A percentile compares a stretch with the other conserved stretches of the same genome.
Conservation (phyloP, 2,113 vertebrate species). For the Ifrita kowaldi region DNA sequence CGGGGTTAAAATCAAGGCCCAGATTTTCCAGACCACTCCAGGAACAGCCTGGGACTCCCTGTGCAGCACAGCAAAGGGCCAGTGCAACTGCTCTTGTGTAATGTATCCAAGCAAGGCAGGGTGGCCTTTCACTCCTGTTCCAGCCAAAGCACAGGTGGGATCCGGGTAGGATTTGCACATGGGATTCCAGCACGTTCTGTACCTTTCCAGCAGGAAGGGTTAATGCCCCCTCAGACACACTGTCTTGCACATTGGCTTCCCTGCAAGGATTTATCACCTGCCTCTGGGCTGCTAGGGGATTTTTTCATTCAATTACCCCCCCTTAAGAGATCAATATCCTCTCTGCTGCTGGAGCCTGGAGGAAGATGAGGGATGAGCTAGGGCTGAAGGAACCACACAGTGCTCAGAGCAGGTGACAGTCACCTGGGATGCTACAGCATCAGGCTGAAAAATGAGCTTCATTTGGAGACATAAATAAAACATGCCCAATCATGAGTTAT, state of each 20-base stretch:
- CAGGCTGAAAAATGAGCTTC: slow-evolving; percentile 12
- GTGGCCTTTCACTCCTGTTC: background rate
- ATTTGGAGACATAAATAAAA: slow-evolving; percentile 46
- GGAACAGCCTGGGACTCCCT: background rate
- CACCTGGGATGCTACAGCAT: background rate
- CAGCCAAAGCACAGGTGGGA: background rate
- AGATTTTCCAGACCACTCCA: background rate
- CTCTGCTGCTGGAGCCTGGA: background rate
- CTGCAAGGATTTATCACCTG: background rate
- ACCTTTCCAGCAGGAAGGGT: background rate
- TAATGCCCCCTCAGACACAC: background rate
- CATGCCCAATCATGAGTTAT: background rate
- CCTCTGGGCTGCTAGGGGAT: background rate
- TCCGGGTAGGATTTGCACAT: background rate
- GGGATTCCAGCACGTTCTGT: background rate
- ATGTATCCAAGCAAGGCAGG: background rate
- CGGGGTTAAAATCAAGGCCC: background rate
- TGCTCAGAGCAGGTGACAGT: background rate
- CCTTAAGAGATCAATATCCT: background rate
- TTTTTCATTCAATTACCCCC: background rate
- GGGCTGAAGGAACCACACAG: background rate
- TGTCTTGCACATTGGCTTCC: background rate
- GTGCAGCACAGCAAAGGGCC: background rate
- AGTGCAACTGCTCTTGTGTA: background rate
- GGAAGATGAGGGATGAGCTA: background rate